phyloP scores from a whole-genome alignment of 2,797 vertebrate species.

The Oryzias sinensis region DNA sequence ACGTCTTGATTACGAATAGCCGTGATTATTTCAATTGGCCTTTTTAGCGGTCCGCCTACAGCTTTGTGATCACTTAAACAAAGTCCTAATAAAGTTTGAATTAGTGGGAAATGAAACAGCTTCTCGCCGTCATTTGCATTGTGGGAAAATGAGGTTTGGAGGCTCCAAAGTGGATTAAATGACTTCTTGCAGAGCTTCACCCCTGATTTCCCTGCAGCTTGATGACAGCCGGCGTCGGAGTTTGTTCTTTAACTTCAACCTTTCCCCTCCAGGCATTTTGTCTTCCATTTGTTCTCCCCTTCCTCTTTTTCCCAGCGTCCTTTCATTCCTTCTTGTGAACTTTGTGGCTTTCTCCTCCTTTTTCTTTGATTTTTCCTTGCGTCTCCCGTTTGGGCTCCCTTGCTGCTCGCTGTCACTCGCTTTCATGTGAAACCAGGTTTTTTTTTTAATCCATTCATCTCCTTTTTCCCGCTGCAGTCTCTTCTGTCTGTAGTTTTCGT shows the following conservation, averaged over 20 bases:
- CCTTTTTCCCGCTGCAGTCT: conserved; percentile 44
- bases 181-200: conserved; percentile 30
- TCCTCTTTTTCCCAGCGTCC: conserved; percentile 18
- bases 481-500: conserved; percentile 24
- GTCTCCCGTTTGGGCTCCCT: conserved; percentile 38
- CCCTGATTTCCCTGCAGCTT: conserved; percentile 56
- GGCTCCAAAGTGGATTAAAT: conserved; percentile 39
- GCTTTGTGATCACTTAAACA: conserved; percentile 13
- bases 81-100: conserved; percentile 17
- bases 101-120: neutral
- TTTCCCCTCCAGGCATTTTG: conserved; percentile 23
- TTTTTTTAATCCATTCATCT: conserved; percentile 51
- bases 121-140: conserved; percentile 16
- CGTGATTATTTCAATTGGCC: neutral
- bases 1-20: neutral
- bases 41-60: neutral
- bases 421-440: conserved; percentile 36
- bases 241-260: conserved; percentile 51
- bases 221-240: conserved; percentile 39
- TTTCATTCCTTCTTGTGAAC: conserved; percentile 16
- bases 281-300: conserved; percentile 19
- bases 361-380: conserved; percentile 40
- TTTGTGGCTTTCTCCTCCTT: conserved; percentile 1
- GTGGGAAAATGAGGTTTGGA: conserved; percentile 28
- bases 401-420: conserved; percentile 25